Base-by-base conservation (phyloP, 92 coral and sea anemone genomes). In the Umimayanthus chanpuru region DNA sequence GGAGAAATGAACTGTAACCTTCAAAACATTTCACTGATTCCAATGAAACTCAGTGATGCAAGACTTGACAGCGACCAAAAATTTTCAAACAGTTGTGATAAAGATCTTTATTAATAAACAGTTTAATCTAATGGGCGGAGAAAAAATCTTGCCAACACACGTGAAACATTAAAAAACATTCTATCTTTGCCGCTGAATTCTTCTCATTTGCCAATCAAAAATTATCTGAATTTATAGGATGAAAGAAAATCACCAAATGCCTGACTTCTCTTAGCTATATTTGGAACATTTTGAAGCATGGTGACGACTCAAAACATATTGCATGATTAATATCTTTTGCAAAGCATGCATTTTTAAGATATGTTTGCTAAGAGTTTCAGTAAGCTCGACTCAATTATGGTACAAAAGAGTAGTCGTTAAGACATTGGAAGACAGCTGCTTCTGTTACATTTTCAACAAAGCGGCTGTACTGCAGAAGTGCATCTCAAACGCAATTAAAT, bases 121-220 rank as follows among this genome's bases (percentile, higher is more conserved):
- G 43, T 80, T 41, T 80, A 80, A 80, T 44, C 84, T 55, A 80
- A 55, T 80, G 84, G 84, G 84, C 84, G 84, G 84, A 80, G 84
- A 80, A 39, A 12, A 55, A 29, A 58, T 32, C 47, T 80, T 43
- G 30, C 44, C 84, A 67, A 29, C 84, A 80, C 47, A 56, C 56
- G 71, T 53, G 84, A 44, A 80, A 58, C 18, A 80, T 30, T 80
- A 29, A 50, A 30, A 40, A 43, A 6, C 47, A 26, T 40, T 40
- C 80, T 25, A 38, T 40, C 49, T 76, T 32, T 55, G 82, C 71
- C 47, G 25, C 41, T 53, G n/a, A 56, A 55, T 80, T 80, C 20
- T 55, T 58, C 38, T 55, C 12, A 12, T 41, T 21, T 9, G 72
- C 25, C 41, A 80, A 55, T 55, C 39, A 58, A 38, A 80, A 80